Evolutionary conservation across 2,113 vertebrate genomes (phyloP).

Genomic region (Gopherus flavomarginatus): DNA sequence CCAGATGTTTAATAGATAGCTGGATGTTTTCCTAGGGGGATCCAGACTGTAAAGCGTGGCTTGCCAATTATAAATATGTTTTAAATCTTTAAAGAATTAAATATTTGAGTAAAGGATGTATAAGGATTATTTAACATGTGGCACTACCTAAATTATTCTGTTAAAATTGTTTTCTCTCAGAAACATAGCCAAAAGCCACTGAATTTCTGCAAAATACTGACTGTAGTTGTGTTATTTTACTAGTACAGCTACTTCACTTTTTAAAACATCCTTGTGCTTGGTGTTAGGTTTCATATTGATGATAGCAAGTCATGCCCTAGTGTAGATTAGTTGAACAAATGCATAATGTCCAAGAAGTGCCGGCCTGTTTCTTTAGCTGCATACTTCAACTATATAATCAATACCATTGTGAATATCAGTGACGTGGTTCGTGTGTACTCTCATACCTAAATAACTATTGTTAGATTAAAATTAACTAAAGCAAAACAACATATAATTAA

Average conservation of each 20-base stretch:
- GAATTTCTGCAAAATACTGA: background rate
- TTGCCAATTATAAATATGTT: background rate
- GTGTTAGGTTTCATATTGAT: background rate
- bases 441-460: background rate
- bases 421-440: background rate
- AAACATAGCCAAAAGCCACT: background rate
- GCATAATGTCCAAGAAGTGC: background rate
- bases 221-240: background rate
- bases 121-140: background rate
- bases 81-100: slow-evolving; percentile 30
- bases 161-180: background rate
- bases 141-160: background rate
- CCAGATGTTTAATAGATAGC: slow-evolving; percentile 40
- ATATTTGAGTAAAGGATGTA: slow-evolving; percentile 9
- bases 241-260: background rate
- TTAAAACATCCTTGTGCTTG: background rate
- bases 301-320: background rate
- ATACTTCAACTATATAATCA: background rate
- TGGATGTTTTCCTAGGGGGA: background rate
- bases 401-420: background rate
- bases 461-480: background rate
- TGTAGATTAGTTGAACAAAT: background rate
- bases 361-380: background rate
- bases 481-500: background rate
- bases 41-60: background rate